These are phyloP conservation scores for Enteromius trimaculatus DNA, from an alignment of 2,797 vertebrate genomes.

Conservation along the genomic window DNA sequence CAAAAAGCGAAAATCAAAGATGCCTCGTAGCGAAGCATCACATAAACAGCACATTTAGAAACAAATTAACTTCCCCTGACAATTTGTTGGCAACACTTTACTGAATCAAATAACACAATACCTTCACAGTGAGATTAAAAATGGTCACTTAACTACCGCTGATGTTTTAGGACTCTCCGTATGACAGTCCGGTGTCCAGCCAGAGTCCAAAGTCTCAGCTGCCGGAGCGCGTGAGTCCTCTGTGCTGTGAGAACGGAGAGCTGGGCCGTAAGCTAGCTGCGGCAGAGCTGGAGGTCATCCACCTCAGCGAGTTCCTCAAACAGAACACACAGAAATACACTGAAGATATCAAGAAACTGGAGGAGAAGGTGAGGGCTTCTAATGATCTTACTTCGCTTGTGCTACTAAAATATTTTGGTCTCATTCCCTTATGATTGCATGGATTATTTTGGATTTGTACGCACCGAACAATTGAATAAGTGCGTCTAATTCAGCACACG, in stretches of 20 bases:
- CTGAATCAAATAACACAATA: not conserved
- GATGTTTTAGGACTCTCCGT: slow-evolving; percentile 70
- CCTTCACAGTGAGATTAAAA: not conserved
- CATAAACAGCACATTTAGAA: no score
- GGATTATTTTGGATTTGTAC: not conserved
- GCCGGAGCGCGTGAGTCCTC: slow-evolving; percentile 69
- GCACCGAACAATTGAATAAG: not conserved
- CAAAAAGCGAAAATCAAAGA: no score
- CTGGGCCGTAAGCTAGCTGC: slow-evolving; percentile 81
- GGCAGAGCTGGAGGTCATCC: slow-evolving; percentile 84
- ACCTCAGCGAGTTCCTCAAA: slow-evolving; percentile 86
- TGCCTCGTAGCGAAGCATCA: no score
- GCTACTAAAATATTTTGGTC: not conserved
- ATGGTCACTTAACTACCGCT: not conserved
- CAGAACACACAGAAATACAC: slow-evolving; percentile 86
- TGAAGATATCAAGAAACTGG: slow-evolving; percentile 91
- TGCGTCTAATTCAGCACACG: not conserved
- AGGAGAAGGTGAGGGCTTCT: slow-evolving; percentile 85
- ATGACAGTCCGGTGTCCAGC: slow-evolving; percentile 67
- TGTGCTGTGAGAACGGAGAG: slow-evolving; percentile 80
- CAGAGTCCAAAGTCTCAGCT: slow-evolving; percentile 66
- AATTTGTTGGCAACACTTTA: not conserved
- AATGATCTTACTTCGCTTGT: not conserved
- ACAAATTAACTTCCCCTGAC: no score
- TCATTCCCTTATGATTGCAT: not conserved